Base-by-base conservation (phyloP, 1,140 invertebrate genomes). In the Nasonia longicornis region DNA sequence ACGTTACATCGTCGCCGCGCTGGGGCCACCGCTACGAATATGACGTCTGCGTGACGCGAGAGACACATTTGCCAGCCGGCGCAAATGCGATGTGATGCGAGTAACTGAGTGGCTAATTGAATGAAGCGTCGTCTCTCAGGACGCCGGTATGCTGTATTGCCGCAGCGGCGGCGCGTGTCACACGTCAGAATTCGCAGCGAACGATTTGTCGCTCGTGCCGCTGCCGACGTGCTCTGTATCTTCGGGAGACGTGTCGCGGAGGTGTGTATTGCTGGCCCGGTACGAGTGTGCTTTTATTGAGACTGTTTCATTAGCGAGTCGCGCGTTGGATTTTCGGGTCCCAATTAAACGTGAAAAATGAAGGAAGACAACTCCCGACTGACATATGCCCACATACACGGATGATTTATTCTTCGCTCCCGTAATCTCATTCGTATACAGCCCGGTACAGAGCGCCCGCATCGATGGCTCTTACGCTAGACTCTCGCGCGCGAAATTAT, bases 21-120 rank as follows among this genome's bases (percentile, higher is more conserved):
- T 20, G 38, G 63, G 38, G 76, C 69, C 38, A 26, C 38, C 2
- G 63, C n/a, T 22, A 67, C 74, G 81, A 64, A 76, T 26, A 78
- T 71, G 73, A 66, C 77, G 79, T 77, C 74, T 80, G 79, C 58
- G 26, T 78, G 66, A 58, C 63, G 73, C 48, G 26, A 72, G 48
- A 73, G 76, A 81, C 83, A 80, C 79, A 73, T 82, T 83, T 74
- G 77, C 52, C 52, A n/a, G 52, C 20, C 83, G 85, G 71, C 45
- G 85, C 86, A 88, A 89, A 90, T 87, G 86, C 85, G 87, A 89
- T 88, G 88, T 88, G 89, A 89, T 88, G 89, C 86, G 87, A 89
- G 89, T 89, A 90, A 90, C 87, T 89, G 88, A 89, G 88, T 89
- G 87, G 85, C 85, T 90, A 90, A 90, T 90, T 90, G 89, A 90